A percentile compares a stretch with the other conserved stretches of the same genome.
Evolutionary conservation across 2,797 vertebrate genomes (phyloP).

Genomic region (Pelobates cultripes): DNA sequence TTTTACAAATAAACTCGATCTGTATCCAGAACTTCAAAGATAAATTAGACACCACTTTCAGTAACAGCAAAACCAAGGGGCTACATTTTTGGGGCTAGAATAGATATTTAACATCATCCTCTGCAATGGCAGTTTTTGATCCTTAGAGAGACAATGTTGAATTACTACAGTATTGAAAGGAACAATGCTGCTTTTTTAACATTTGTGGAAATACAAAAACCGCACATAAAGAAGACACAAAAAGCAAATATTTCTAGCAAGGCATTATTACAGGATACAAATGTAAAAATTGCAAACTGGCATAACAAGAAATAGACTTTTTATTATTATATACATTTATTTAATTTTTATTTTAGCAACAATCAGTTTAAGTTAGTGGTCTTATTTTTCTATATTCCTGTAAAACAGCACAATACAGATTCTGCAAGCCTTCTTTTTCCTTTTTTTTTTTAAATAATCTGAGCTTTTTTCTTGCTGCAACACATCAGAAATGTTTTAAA

Average conservation of each 20-base stretch:
- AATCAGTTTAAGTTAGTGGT: background rate
- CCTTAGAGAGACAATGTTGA: too few relatives aligned
- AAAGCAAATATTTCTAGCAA: background rate
- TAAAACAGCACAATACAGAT: background rate
- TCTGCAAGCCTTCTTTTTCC: background rate
- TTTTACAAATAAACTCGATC: too few relatives aligned
- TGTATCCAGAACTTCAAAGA: too few relatives aligned
- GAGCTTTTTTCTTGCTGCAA: background rate
- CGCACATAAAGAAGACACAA: background rate
- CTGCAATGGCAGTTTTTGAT: too few relatives aligned
- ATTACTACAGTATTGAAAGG: too few relatives aligned
- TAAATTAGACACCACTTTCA: too few relatives aligned
- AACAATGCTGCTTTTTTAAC: too few relatives aligned
- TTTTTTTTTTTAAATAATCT: background rate
- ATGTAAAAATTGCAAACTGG: background rate
- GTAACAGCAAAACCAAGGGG: too few relatives aligned
- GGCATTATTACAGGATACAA: conserved; percentile 17
- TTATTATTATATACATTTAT: background rate
- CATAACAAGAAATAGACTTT: conserved; percentile 9
- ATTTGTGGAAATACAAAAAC: conserved; percentile 14
- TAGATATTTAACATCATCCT: too few relatives aligned
- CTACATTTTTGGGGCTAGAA: too few relatives aligned
- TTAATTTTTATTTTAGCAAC: background rate
- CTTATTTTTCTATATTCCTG: background rate
- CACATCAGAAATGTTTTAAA: background rate